phyloP scores from a whole-genome alignment of 2,888 invertebrate genomes.

The Trichopoda pennipes region DNA sequence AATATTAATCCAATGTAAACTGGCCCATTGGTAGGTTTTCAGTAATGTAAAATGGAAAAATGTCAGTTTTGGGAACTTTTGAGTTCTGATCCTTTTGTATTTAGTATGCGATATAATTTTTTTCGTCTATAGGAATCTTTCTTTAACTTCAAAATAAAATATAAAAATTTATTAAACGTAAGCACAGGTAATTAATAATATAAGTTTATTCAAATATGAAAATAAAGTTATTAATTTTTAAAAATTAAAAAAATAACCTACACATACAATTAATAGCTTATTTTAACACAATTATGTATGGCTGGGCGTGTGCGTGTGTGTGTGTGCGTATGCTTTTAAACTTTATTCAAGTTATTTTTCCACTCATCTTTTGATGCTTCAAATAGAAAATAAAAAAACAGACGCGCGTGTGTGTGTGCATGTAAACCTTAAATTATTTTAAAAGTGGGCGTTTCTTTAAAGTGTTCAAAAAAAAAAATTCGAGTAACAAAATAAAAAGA shows the following conservation, averaged over 20 bases:
- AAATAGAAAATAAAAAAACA: not conserved
- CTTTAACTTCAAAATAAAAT: too few species aligned
- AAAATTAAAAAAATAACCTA: conserved; percentile 57
- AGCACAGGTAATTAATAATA: conserved; percentile 69
- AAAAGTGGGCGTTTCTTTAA: conserved; percentile 35
- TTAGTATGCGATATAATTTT: too few species aligned
- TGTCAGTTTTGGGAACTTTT: too few species aligned
- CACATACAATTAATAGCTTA: conserved; percentile 59
- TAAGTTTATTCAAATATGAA: conserved; percentile 63
- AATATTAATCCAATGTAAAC: too few species aligned
- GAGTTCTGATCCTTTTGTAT: too few species aligned
- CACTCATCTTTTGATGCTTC: not conserved
- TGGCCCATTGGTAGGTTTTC: too few species aligned
- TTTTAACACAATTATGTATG: conserved; percentile 65
- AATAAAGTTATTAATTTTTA: conserved; percentile 26
- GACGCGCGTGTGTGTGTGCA: too few species aligned
- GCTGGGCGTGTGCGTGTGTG: conserved; percentile 61
- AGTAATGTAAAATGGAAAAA: too few species aligned
- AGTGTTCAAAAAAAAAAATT: not conserved
- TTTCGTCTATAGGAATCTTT: too few species aligned
- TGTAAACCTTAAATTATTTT: not conserved
- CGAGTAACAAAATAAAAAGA: too few species aligned
- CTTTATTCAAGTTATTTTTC: conserved; percentile 18
- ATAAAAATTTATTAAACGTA: conserved; percentile 72
- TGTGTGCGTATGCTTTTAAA: too few species aligned